Percentiles rank a stretch among this genome's conserved stretches.
These are phyloP conservation scores for Scophthalmus maximus DNA, from an alignment of 2,113 vertebrate species.

Conservation along the genomic window DNA sequence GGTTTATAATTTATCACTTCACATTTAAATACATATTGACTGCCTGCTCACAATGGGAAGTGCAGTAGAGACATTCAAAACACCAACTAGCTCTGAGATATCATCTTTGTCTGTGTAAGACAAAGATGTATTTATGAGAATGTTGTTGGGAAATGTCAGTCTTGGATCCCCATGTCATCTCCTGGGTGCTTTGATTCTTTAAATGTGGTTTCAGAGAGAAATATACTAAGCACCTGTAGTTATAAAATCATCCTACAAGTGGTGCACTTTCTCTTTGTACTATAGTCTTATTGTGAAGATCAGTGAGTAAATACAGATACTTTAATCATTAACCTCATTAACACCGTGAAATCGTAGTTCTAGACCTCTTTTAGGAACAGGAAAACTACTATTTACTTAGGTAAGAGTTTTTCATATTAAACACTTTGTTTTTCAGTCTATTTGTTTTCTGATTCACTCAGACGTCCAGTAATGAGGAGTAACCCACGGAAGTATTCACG, in stretches of 20 bases:
- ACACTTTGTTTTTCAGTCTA: slow-evolving; percentile 9
- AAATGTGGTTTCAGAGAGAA: not conserved
- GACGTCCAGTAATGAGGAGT: not conserved
- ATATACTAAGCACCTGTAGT: slow-evolving; percentile 33
- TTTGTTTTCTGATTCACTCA: slow-evolving; percentile 6
- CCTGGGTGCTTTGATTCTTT: not conserved
- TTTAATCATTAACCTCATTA: not conserved
- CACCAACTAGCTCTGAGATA: no score
- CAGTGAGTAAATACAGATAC: not conserved
- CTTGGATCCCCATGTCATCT: not conserved
- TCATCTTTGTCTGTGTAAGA: not conserved
- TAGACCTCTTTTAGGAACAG: not conserved
- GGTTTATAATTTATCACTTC: no score
- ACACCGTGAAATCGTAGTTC: not conserved
- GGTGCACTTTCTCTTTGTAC: slow-evolving; percentile 61
- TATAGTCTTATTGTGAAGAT: not conserved
- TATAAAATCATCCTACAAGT: slow-evolving; percentile 51
- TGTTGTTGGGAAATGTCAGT: not conserved
- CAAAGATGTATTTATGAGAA: not conserved
- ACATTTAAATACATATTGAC: not conserved
- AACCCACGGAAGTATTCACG: slow-evolving; percentile 6
- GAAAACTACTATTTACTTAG: not conserved
- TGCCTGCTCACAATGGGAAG: no score
- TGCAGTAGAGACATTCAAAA: no score
- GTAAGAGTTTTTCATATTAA: not conserved